These are phyloP conservation scores for Mustelus asterias DNA, from an alignment of 2,113 vertebrate species.

Conservation along the genomic window DNA sequence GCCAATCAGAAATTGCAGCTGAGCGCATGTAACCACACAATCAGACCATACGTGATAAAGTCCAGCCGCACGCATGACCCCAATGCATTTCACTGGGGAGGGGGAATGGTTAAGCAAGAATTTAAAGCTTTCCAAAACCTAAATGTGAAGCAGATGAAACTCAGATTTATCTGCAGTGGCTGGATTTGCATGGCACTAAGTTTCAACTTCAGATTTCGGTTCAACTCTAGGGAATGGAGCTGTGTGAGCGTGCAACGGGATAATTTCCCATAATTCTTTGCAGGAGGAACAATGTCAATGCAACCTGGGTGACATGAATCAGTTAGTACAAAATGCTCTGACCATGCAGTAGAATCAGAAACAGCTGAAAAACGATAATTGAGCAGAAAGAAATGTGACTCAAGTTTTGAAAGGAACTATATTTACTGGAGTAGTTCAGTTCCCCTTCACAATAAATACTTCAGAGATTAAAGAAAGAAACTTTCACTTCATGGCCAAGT, in stretches of 20 bases:
- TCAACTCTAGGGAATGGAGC: background rate
- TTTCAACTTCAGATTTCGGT: background rate
- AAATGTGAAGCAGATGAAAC: slow-evolving; percentile 28
- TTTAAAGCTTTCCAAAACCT: slow-evolving; percentile 15
- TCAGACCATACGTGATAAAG: background rate
- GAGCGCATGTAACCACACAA: background rate
- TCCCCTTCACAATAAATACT: background rate
- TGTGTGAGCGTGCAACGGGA: background rate
- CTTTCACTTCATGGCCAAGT: background rate
- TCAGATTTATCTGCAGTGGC: background rate
- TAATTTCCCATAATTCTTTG: background rate
- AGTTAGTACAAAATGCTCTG: background rate
- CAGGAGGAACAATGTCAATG: background rate
- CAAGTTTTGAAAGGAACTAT: background rate
- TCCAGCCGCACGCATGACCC: background rate
- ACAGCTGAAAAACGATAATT: slow-evolving; percentile 6
- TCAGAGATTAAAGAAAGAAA: background rate
- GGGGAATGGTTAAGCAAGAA: background rate
- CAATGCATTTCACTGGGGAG: background rate
- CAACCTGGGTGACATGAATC: slow-evolving; percentile 28
- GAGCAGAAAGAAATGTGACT: slow-evolving; percentile 5
- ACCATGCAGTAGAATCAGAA: slow-evolving; percentile 19
- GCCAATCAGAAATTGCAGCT: background rate
- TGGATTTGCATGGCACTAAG: background rate
- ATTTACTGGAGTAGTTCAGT: background rate